phyloP scores from a whole-genome alignment of 2,888 invertebrate genomes.

The Amiota minor region DNA sequence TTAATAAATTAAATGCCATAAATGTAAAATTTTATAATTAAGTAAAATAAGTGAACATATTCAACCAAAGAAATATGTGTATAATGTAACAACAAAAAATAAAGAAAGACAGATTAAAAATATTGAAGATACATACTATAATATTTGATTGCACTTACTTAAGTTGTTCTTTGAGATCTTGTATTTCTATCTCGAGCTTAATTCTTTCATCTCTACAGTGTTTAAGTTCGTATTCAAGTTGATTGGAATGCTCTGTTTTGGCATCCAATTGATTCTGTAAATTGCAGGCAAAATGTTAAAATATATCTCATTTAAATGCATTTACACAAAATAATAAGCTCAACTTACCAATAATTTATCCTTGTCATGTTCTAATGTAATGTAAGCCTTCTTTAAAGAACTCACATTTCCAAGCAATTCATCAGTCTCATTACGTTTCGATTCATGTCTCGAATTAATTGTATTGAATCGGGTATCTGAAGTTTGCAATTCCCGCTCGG shows the following conservation, averaged over 20 bases:
- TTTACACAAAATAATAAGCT: slow-evolving; percentile 30
- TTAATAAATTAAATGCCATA: neutral
- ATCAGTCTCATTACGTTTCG: slow-evolving; percentile 77
- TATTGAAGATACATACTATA: no score
- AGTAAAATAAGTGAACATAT: neutral
- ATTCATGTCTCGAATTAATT: slow-evolving; percentile 77
- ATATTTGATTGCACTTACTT: slow-evolving; percentile 73
- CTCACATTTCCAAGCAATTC: slow-evolving; percentile 79
- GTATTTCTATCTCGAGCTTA: slow-evolving; percentile 76
- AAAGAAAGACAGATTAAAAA: neutral
- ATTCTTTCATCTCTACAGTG: slow-evolving; percentile 76
- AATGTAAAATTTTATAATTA: neutral
- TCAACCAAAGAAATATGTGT: slow-evolving; percentile 3
- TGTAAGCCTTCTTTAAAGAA: slow-evolving; percentile 78
- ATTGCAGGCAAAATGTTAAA: neutral
- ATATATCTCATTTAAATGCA: slow-evolving; percentile 20
- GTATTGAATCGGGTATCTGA: slow-evolving; percentile 77
- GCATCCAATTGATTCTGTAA: slow-evolving; percentile 78
- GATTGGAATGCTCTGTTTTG: slow-evolving; percentile 81
- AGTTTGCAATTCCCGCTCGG: slow-evolving; percentile 79
- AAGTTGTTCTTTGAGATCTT: slow-evolving; percentile 77
- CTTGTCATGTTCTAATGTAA: slow-evolving; percentile 81
- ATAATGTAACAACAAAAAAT: neutral
- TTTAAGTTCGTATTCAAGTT: slow-evolving; percentile 79
- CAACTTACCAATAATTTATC: slow-evolving; percentile 77